These are phyloP conservation scores for Rhagophthalmus giganteus DNA, from an alignment of 2,888 invertebrate species.

Conservation along the genomic window DNA sequence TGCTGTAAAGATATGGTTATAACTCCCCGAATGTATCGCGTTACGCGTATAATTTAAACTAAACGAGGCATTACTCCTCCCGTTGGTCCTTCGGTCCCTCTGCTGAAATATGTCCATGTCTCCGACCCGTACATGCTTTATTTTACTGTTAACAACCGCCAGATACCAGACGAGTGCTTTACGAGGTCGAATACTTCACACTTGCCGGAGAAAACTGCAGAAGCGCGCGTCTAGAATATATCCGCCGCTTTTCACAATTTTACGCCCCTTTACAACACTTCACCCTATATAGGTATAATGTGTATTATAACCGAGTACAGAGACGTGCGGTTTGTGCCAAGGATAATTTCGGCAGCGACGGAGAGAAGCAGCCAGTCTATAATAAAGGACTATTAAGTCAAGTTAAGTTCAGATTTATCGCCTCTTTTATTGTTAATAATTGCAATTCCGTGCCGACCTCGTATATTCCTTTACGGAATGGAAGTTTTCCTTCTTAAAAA, in stretches of 20 bases:
- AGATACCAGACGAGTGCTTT: conserved; percentile 25
- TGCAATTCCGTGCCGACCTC: conserved; percentile 39
- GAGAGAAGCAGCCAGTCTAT: conserved; percentile 26
- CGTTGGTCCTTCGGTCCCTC: conserved; percentile 17
- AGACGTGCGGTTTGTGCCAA: conserved; percentile 18
- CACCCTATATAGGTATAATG: conserved; percentile 8
- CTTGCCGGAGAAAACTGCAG: conserved; percentile 13
- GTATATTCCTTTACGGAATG: conserved; percentile 8
- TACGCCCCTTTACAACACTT: conserved; percentile 2
- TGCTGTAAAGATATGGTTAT: conserved; percentile 20
- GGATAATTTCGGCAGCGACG: conserved; percentile 23
- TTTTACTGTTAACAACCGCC: conserved; percentile 28
- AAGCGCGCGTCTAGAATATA: conserved; percentile 5
- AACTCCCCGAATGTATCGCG: conserved; percentile 16
- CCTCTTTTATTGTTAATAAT: conserved; percentile 49
- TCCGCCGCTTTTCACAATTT: conserved; percentile 7
- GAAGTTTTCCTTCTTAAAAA: conserved; percentile 1
- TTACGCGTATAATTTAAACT: conserved; percentile 26
- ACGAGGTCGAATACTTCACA: conserved; percentile 24
- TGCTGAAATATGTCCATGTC: conserved; percentile 20
- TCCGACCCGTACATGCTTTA: conserved; percentile 28
- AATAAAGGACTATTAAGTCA: conserved; percentile 43
- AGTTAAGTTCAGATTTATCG: conserved; percentile 46
- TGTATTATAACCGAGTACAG: conserved; percentile 7
- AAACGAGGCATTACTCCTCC: conserved; percentile 29